These are phyloP conservation scores for Decapterus maruadsi DNA, from an alignment of 2,797 vertebrate species.

Conservation along the genomic window DNA sequence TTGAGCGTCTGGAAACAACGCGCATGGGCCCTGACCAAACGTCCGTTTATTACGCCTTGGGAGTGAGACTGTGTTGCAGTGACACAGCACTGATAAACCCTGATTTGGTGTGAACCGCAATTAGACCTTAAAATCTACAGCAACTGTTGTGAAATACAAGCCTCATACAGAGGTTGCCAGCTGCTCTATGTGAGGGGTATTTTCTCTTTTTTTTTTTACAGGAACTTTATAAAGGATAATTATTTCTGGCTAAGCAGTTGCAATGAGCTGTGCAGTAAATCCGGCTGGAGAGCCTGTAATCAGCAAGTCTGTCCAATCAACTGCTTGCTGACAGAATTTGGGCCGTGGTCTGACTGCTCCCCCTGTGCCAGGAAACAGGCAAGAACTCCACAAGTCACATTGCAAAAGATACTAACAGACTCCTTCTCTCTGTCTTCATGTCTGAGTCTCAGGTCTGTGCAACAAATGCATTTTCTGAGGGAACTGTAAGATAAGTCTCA, in stretches of 20 bases:
- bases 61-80: too few species aligned
- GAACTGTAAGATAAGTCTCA: neutral
- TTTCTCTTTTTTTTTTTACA: conserved; percentile 61
- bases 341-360: conserved; percentile 92
- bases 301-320: conserved; percentile 89
- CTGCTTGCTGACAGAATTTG: conserved; percentile 90
- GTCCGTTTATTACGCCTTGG: too few species aligned
- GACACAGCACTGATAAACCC: neutral
- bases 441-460: neutral
- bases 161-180: neutral
- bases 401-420: neutral
- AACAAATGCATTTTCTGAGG: neutral
- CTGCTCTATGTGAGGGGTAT: neutral
- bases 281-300: conserved; percentile 87
- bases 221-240: conserved; percentile 75
- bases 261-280: conserved; percentile 77
- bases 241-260: conserved; percentile 88
- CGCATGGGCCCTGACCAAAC: too few species aligned
- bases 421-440: neutral
- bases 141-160: neutral
- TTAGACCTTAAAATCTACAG: neutral
- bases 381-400: conserved; percentile 34
- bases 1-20: too few species aligned
- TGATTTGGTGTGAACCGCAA: neutral
- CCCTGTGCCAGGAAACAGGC: conserved; percentile 92